Conservation (phyloP, 2,888 invertebrate species). For the Trisateles emortualis region DNA sequence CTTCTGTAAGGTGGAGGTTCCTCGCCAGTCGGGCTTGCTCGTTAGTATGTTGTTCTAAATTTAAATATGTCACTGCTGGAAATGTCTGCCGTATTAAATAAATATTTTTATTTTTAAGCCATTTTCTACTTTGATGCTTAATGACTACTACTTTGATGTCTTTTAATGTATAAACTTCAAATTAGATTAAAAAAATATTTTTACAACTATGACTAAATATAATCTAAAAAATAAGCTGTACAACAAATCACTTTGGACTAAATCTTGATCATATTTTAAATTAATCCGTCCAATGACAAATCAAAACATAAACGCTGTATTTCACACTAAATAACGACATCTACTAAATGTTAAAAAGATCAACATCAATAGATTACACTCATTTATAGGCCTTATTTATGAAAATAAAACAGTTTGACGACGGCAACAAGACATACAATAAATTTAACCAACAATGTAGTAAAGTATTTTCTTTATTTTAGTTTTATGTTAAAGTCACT, state of each 20-base stretch:
- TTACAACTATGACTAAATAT: no score
- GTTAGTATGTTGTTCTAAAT: no score
- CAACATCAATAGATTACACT: constrained; percentile 20
- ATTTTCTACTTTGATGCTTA: no score
- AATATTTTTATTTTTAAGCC: no score
- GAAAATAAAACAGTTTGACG: constrained; percentile 9
- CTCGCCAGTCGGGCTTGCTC: no score
- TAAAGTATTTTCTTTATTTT: background rate
- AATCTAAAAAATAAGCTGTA: background rate
- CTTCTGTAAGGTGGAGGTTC: no score
- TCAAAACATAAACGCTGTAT: constrained; percentile 10
- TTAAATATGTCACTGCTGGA: no score
- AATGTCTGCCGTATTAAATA: no score
- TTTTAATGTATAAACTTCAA: no score
- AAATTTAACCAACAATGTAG: constrained; percentile 6
- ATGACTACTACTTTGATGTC: no score
- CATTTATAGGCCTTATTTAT: constrained; percentile 27
- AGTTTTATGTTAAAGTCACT: background rate
- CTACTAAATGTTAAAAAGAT: constrained; percentile 5
- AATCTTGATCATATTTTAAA: background rate
- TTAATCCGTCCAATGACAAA: constrained; percentile 8
- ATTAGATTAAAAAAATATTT: no score
- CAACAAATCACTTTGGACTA: background rate
- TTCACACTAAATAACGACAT: constrained; percentile 12
- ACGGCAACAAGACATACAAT: constrained; percentile 14